Evolutionary conservation across 1,140 invertebrate genomes (phyloP), one percentile per base, ranked within the genome.

Genomic region (Goniozus legneri): DNA sequence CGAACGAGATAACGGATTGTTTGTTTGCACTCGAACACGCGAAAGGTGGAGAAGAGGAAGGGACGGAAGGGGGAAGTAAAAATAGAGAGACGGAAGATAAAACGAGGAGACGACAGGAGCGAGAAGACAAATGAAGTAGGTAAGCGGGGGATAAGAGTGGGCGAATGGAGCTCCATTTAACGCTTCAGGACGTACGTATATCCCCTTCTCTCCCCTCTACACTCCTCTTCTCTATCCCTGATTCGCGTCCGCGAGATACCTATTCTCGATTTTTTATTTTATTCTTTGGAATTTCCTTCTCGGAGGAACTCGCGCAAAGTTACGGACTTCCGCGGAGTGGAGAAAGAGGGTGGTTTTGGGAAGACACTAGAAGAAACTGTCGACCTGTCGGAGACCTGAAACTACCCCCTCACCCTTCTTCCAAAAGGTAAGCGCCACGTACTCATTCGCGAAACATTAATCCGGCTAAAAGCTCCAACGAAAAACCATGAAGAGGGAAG

Each of bases 391-490:
- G n/a, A n/a, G n/a, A n/a, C n/a, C n/a, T n/a, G n/a, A n/a, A n/a
- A n/a, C n/a, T n/a, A n/a, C n/a, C n/a, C 16, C 8, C 6, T 22
- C 19, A n/a, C 20, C 7, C 20, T 40, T 16, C 12, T 20, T n/a
- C 8, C 16, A n/a, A n/a, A n/a, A n/a, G n/a, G n/a, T n/a, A n/a
- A 2, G 34, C 6, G n/a, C 35, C 4, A 42, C 22, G 27, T 20
- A 13, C 15, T n/a, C n/a, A 12, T 27, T 13, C 10, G 7, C 18
- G 44, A 49, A 42, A 45, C 50, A 65, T 66, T 70, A 73, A 73
- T 71, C 57, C 64, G 47, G 55, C 66, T 71, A 71, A 72, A 69
- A 69, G 67, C 65, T 59, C 43, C 22, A 43, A 21, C 35, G n/a
- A n/a, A n/a, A n/a, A n/a, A n/a, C n/a, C n/a, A n/a, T n/a, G n/a